phyloP scores from a whole-genome alignment of 2,888 invertebrate genomes.

The Lycophotia porphyrea region DNA sequence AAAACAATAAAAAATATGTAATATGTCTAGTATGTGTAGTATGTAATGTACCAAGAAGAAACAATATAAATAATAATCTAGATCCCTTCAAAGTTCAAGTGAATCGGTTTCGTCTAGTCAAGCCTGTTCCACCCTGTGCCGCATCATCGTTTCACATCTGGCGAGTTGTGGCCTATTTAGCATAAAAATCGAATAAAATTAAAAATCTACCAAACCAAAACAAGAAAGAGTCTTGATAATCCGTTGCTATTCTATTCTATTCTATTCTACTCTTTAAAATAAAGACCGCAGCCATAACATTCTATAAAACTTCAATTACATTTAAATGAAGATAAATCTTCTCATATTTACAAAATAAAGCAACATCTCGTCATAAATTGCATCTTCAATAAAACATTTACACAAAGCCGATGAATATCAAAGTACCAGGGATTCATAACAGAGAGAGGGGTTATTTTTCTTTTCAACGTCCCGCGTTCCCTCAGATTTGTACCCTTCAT shows the following conservation, averaged over 20 bases:
- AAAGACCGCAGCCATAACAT: slow-evolving; percentile 3
- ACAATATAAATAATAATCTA: background rate
- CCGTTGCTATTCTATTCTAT: no score
- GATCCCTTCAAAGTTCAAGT: no score
- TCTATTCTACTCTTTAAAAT: background rate
- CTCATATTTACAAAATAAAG: slow-evolving; percentile 12
- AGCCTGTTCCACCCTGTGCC: no score
- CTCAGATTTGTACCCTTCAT: slow-evolving; percentile 64
- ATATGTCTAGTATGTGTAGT: no score
- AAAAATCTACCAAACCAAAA: background rate
- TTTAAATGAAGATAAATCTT: slow-evolving; percentile 37
- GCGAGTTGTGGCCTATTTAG: no score
- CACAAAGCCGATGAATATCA: slow-evolving; percentile 58
- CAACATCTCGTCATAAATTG: slow-evolving; percentile 35
- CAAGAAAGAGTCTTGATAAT: no score
- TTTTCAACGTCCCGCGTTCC: slow-evolving; percentile 42
- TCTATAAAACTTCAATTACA: slow-evolving; percentile 6
- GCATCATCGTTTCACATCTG: no score
- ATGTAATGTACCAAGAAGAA: no score
- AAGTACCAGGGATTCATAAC: slow-evolving; percentile 55
- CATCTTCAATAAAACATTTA: slow-evolving; percentile 57
- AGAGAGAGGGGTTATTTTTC: slow-evolving; percentile 52
- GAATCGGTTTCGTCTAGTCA: no score
- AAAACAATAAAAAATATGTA: background rate
- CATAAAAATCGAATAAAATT: background rate